phyloP scores from a whole-genome alignment of 2,888 invertebrate species.

The Linnaemya vulpina region DNA sequence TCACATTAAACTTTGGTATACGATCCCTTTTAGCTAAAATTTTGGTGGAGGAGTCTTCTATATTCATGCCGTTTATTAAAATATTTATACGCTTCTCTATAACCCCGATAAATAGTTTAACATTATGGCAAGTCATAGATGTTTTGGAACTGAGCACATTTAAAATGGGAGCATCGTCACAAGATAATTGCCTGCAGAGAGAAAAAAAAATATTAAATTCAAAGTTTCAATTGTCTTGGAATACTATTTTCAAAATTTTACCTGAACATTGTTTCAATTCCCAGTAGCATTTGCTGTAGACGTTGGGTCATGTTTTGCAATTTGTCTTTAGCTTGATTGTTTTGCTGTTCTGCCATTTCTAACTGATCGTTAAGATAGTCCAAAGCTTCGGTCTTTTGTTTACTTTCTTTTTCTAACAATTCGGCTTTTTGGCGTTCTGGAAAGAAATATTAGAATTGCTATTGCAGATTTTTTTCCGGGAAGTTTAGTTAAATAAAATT shows the following conservation, averaged over 20 bases:
- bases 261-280: constrained; percentile 84
- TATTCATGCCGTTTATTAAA: constrained; percentile 79
- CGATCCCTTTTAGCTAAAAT: constrained; percentile 82
- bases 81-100: constrained; percentile 87
- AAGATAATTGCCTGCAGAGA: constrained; percentile 86
- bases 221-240: neutral
- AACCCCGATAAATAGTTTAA: constrained; percentile 91
- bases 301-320: constrained; percentile 76
- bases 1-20: constrained; percentile 83
- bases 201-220: constrained; percentile 70
- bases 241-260: constrained; percentile 53
- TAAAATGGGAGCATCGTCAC: constrained; percentile 89
- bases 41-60: constrained; percentile 80
- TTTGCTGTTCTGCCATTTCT: constrained; percentile 77
- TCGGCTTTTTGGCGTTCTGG: constrained; percentile 81
- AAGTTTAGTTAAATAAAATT: neutral
- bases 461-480: too few species aligned
- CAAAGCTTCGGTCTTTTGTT: constrained; percentile 80
- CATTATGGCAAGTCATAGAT: constrained; percentile 89
- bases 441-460: too few species aligned
- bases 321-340: constrained; percentile 77
- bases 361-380: constrained; percentile 78
- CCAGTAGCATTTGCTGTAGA: constrained; percentile 82
- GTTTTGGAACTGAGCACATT: constrained; percentile 88
- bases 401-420: constrained; percentile 79